Evolutionary conservation across 2,113 vertebrate species (phyloP).

Genomic region (Hymenochirus boettgeri): DNA sequence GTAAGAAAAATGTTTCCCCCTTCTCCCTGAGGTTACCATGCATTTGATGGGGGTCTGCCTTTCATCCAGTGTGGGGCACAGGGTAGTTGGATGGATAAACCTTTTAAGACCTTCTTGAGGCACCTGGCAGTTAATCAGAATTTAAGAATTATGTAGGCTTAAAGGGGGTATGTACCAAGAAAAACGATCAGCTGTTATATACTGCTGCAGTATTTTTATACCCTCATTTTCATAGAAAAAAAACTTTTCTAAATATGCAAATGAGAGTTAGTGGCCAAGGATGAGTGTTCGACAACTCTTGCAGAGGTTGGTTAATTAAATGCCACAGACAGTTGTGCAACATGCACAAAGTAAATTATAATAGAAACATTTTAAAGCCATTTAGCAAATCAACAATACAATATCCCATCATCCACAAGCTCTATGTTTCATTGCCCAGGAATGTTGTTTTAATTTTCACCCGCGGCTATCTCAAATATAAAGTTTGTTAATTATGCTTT

Average conservation of each 20-base stretch:
- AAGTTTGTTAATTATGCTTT: slow-evolving; percentile 16
- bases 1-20: no score
- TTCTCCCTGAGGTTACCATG: no score
- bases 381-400: slow-evolving; percentile 15
- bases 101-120: no score
- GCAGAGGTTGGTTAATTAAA: not conserved
- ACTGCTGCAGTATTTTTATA: no score
- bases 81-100: no score
- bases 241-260: not conserved
- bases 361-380: slow-evolving; percentile 1
- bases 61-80: no score
- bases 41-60: no score
- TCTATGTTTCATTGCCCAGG: not conserved
- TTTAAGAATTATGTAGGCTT: no score
- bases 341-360: slow-evolving; percentile 5
- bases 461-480: not conserved
- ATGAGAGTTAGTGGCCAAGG: not conserved
- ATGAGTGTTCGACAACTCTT: not conserved
- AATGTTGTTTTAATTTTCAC: not conserved
- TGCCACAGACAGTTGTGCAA: not conserved
- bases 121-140: no score
- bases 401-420: not conserved
- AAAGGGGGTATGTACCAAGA: no score
- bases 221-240: no score
- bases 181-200: no score